phyloP scores from a whole-genome alignment of 2,888 invertebrate genomes.

The Lasioglossum oenotherae region DNA sequence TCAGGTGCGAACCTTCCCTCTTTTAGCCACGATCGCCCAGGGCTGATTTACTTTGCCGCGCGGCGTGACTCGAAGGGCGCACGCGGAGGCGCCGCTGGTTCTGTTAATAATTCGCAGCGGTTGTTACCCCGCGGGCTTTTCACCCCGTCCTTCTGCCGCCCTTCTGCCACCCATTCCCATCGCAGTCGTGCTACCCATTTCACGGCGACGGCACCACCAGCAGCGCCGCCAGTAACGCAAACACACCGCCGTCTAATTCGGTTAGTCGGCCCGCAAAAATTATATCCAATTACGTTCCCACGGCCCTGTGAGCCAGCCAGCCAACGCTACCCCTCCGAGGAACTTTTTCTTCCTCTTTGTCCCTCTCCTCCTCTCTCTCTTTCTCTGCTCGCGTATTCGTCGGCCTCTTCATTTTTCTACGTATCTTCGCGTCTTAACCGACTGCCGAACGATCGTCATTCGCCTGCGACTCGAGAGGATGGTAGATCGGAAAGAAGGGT shows the following conservation, averaged over 20 bases:
- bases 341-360: slow-evolving; percentile 47
- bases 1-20: slow-evolving; percentile 38
- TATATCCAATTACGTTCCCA: slow-evolving; percentile 78
- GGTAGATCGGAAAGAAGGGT: background rate
- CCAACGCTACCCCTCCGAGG: slow-evolving; percentile 41
- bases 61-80: slow-evolving; percentile 67
- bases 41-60: slow-evolving; percentile 71
- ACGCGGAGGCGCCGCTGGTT: slow-evolving; percentile 64
- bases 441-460: slow-evolving; percentile 6
- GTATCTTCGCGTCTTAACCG: slow-evolving; percentile 3
- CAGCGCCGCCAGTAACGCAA: slow-evolving; percentile 72
- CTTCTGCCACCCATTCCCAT: slow-evolving; percentile 35
- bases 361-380: background rate
- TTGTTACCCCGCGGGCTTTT: slow-evolving; percentile 72
- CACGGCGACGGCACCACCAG: slow-evolving; percentile 54
- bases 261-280: slow-evolving; percentile 78
- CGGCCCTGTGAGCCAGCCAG: slow-evolving; percentile 64
- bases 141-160: slow-evolving; percentile 49
- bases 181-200: slow-evolving; percentile 52
- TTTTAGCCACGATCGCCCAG: slow-evolving; percentile 63
- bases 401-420: slow-evolving; percentile 46
- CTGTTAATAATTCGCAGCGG: slow-evolving; percentile 75
- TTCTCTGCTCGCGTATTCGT: slow-evolving; percentile 50
- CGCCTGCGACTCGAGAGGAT: background rate
- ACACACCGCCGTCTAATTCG: slow-evolving; percentile 77